Conservation (phyloP, 2,888 invertebrate genomes). For the Philereme transversata region DNA sequence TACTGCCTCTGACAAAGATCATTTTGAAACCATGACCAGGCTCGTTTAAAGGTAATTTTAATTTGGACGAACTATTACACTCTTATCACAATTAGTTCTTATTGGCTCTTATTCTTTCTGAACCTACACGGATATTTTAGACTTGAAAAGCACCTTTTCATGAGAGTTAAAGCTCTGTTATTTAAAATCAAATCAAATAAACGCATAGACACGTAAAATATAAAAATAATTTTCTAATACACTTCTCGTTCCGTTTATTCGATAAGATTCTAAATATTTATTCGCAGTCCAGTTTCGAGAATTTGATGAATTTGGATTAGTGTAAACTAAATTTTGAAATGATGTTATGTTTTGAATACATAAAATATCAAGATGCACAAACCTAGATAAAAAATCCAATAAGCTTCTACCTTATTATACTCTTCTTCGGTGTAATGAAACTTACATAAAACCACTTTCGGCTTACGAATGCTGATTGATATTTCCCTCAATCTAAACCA, state of each 20-base stretch:
- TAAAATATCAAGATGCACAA: constrained; percentile 1
- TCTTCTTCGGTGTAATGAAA: constrained; percentile 25
- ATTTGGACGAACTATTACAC: neutral
- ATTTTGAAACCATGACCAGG: too few species aligned
- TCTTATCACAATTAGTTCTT: constrained; percentile 20
- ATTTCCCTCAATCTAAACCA: constrained; percentile 6
- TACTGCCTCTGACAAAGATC: too few species aligned
- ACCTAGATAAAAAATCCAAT: constrained; percentile 6
- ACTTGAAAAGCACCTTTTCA: constrained; percentile 24
- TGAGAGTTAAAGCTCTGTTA: constrained; percentile 20
- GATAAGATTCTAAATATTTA: constrained; percentile 11
- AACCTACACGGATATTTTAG: constrained; percentile 13
- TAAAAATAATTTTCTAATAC: constrained; percentile 3
- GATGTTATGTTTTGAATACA: constrained; percentile 5
- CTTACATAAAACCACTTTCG: constrained; percentile 7
- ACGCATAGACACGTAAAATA: constrained; percentile 17
- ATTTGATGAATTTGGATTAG: constrained; percentile 25
- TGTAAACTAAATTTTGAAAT: constrained; percentile 15
- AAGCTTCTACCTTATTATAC: constrained; percentile 14
- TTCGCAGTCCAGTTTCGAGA: constrained; percentile 21
- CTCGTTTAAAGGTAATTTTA: too few species aligned
- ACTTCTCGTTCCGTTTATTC: constrained; percentile 6
- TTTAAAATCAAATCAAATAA: constrained; percentile 26
- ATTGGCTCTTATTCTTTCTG: neutral
- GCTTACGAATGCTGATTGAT: constrained; percentile 24